These are phyloP conservation scores for Pandemis heparana DNA, from an alignment of 2,888 invertebrate genomes.

Conservation along the genomic window DNA sequence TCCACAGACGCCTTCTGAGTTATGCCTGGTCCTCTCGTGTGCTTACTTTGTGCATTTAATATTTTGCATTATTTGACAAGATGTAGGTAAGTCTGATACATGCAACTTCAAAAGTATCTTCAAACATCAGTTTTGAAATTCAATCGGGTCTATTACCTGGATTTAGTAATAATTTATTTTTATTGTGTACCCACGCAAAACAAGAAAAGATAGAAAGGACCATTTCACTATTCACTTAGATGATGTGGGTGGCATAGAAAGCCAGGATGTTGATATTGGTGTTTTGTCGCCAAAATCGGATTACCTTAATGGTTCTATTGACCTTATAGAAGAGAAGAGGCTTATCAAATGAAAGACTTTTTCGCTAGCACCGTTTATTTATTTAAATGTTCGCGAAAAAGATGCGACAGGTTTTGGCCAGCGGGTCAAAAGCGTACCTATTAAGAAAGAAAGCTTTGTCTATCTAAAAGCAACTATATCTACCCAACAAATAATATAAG, in stretches of 20 bases:
- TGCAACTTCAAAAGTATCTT: neutral
- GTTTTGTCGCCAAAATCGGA: conserved; percentile 29
- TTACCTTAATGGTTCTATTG: conserved; percentile 31
- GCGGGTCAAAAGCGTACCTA: neutral
- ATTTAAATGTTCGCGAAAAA: neutral
- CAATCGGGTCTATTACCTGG: neutral
- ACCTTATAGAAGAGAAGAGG: conserved; percentile 9
- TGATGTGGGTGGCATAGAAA: conserved; percentile 3
- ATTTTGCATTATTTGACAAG: conserved; percentile 1
- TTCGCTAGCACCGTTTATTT: conserved; percentile 8
- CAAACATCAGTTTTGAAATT: neutral
- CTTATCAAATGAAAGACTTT: conserved; percentile 23
- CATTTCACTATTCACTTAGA: conserved; percentile 2
- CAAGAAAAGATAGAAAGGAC: conserved; percentile 4
- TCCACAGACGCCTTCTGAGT: neutral
- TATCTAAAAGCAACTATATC: neutral
- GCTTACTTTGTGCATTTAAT: neutral
- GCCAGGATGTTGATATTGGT: conserved; percentile 9
- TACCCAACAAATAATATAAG: neutral
- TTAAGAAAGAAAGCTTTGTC: neutral
- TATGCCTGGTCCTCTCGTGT: conserved; percentile 1
- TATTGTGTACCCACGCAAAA: neutral
- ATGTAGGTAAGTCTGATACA: neutral
- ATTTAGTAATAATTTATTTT: neutral
- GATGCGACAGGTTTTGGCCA: neutral